Conservation (phyloP, 1,140 invertebrate genomes). For the Lamellibrachia luymesi region DNA sequence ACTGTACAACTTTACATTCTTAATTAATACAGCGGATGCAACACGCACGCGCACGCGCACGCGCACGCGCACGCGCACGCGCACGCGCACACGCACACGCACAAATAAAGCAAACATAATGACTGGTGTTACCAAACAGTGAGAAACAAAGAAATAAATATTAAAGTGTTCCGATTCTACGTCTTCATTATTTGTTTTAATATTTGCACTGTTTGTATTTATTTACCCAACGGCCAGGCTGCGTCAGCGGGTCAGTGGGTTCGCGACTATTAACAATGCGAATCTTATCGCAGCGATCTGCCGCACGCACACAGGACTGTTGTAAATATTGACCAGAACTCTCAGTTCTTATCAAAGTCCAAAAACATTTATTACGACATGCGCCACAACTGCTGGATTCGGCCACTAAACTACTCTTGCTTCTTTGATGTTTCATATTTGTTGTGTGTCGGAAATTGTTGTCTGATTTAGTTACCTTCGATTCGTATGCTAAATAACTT, state of each 20-base stretch:
- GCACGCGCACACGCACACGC: background rate
- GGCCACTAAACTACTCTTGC: background rate
- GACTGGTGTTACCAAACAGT: background rate
- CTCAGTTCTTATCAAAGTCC: background rate
- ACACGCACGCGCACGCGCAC: background rate
- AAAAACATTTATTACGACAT: background rate
- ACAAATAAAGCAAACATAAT: no score
- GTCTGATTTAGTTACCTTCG: background rate
- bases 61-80: background rate
- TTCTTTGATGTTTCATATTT: background rate
- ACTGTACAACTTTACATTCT: no score
- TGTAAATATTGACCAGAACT: constrained; percentile 1
- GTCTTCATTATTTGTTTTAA: background rate
- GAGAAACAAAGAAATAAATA: background rate
- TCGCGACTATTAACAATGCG: background rate
- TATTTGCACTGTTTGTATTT: background rate
- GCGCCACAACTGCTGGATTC: background rate
- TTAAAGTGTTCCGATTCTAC: background rate
- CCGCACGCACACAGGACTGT: background rate
- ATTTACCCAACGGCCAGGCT: background rate
- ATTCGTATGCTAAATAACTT: background rate
- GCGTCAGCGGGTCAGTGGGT: background rate
- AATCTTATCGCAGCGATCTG: background rate
- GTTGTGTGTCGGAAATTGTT: background rate
- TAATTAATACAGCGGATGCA: no score